These are phyloP conservation scores for Liopterus haemorrhoidalis DNA, from an alignment of 2,888 invertebrate genomes.

Conservation along the genomic window DNA sequence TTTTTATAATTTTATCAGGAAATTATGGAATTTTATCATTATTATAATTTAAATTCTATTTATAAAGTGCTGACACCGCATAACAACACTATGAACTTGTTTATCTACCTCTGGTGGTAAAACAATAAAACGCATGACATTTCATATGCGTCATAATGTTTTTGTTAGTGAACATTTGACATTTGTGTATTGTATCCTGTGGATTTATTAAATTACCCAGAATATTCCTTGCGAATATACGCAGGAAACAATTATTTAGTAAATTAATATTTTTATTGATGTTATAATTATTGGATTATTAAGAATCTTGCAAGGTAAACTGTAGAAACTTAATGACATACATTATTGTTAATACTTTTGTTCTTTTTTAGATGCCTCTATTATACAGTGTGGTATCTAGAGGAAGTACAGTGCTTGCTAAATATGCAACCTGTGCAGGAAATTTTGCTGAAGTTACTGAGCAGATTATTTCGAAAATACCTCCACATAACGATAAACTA, in stretches of 20 bases:
- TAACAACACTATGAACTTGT: no score
- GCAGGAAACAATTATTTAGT: not conserved
- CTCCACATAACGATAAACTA: constrained; percentile 81
- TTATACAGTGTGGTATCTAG: constrained; percentile 85
- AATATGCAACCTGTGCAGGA: constrained; percentile 87
- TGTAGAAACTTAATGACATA: not conserved
- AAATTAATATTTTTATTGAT: not conserved
- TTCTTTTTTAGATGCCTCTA: constrained; percentile 68
- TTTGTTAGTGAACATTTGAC: constrained; percentile 7
- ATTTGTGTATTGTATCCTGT: not conserved
- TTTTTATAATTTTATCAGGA: no score
- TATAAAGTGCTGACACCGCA: no score
- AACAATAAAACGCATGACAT: no score
- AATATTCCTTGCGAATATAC: not conserved
- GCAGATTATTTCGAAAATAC: constrained; percentile 81
- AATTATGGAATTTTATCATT: no score
- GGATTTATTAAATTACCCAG: not conserved
- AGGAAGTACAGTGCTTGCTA: constrained; percentile 77
- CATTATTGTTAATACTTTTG: constrained; percentile 1
- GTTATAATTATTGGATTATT: not conserved
- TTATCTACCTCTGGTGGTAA: no score
- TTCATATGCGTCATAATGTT: constrained; percentile 9
- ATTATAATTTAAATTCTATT: no score
- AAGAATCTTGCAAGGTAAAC: not conserved
- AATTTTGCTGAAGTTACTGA: constrained; percentile 94